A percentile compares a stretch with the other conserved stretches of the same genome.
Conservation (phyloP, 2,888 invertebrate genomes). For the Papilio elwesi region DNA sequence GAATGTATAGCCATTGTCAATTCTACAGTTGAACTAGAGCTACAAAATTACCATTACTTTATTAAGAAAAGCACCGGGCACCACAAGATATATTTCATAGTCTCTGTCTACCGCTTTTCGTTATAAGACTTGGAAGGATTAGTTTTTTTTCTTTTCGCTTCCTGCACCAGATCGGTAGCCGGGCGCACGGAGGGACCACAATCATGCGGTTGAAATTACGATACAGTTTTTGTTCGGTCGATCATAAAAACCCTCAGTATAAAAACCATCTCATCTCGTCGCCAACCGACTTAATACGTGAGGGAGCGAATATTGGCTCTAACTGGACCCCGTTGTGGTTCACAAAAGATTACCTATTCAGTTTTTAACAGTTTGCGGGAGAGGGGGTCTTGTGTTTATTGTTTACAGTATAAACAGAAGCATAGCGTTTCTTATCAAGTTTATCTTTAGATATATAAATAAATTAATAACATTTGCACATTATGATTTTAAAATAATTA, state of each 20-base stretch:
- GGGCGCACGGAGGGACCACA: constrained; percentile 43
- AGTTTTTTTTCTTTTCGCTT: constrained; percentile 15
- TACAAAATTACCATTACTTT: no score
- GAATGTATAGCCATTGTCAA: no score
- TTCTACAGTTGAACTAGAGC: no score
- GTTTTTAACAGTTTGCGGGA: constrained; percentile 17
- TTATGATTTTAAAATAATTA: not conserved
- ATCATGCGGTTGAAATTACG: constrained; percentile 70
- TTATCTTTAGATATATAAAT: not conserved
- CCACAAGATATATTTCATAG: not conserved
- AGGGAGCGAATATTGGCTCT: constrained; percentile 55
- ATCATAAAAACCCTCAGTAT: constrained; percentile 59
- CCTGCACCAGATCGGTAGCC: constrained; percentile 26
- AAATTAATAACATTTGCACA: not conserved
- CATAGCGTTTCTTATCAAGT: not conserved
- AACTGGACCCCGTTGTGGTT: constrained; percentile 63
- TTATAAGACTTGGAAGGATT: not conserved
- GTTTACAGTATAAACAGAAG: constrained; percentile 1
- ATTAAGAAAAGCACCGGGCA: no score
- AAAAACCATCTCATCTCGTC: constrained; percentile 54
- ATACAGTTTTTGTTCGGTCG: constrained; percentile 70
- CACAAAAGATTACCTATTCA: constrained; percentile 33
- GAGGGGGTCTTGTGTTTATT: constrained; percentile 33
- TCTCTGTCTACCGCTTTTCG: not conserved
- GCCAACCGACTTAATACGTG: constrained; percentile 70